Conservation (phyloP, 2,888 invertebrate species). For the Stenurella melanura region DNA sequence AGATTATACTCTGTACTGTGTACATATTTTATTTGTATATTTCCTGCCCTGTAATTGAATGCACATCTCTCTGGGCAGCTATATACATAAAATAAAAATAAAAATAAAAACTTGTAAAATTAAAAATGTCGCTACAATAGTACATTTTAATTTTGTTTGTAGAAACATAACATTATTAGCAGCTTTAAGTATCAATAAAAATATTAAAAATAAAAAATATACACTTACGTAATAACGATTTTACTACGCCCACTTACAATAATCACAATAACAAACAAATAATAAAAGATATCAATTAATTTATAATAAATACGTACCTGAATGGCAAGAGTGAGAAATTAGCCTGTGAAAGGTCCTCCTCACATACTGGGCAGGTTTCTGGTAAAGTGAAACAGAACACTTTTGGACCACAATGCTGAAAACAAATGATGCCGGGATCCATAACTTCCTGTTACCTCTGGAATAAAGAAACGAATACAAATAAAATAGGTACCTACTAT, state of each 20-base stretch:
- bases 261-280: not conserved
- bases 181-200: no score
- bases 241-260: constrained; percentile 1
- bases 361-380: constrained; percentile 86
- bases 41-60: no score
- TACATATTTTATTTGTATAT: no score
- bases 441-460: constrained; percentile 64
- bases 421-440: constrained; percentile 91
- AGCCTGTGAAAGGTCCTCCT: constrained; percentile 76
- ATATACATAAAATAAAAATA: no score
- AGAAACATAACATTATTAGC: no score
- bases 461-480: constrained; percentile 21
- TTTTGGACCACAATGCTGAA: constrained; percentile 90
- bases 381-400: constrained; percentile 90
- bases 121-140: no score
- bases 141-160: no score
- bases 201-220: not conserved
- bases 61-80: no score
- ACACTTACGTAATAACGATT: constrained; percentile 14
- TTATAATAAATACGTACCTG: constrained; percentile 73
- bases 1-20: no score
- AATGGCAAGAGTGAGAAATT: constrained; percentile 83
- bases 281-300: not conserved
- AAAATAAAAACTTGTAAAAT: no score
- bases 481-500: not conserved